Evolutionary conservation across 2,113 vertebrate genomes (phyloP).

Genomic region (Patagioenas fasciata): DNA sequence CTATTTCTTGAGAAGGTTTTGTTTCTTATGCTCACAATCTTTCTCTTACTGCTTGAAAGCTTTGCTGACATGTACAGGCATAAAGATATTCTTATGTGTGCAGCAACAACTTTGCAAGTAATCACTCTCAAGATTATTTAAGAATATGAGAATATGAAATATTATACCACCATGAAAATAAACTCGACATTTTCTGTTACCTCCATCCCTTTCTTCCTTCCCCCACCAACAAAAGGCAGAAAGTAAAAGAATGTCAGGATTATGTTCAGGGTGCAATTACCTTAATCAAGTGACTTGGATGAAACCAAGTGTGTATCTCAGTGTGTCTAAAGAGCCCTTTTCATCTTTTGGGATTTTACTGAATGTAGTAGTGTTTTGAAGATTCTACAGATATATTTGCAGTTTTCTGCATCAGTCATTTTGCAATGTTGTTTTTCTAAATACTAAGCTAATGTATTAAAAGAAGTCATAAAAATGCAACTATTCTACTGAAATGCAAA

Average conservation of each 20-base stretch:
- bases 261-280: background rate
- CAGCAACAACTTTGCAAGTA: background rate
- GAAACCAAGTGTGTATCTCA: background rate
- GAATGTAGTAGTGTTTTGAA: background rate
- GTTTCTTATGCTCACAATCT: background rate
- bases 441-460: background rate
- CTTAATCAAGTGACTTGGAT: background rate
- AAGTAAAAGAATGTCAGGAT: background rate
- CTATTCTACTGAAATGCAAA: background rate
- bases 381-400: background rate
- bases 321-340: background rate
- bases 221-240: background rate
- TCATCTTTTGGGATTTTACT: background rate
- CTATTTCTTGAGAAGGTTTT: background rate
- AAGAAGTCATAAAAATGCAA: background rate
- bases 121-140: background rate
- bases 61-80: background rate
- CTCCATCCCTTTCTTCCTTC: background rate
- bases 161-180: background rate
- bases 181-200: background rate
- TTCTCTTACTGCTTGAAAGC: background rate
- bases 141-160: background rate
- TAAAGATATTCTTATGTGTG: background rate
- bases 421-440: background rate
- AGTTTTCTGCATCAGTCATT: background rate